Evolutionary conservation across 2,797 vertebrate species (phyloP).

Genomic region (Arctocebus calabarensis): DNA sequence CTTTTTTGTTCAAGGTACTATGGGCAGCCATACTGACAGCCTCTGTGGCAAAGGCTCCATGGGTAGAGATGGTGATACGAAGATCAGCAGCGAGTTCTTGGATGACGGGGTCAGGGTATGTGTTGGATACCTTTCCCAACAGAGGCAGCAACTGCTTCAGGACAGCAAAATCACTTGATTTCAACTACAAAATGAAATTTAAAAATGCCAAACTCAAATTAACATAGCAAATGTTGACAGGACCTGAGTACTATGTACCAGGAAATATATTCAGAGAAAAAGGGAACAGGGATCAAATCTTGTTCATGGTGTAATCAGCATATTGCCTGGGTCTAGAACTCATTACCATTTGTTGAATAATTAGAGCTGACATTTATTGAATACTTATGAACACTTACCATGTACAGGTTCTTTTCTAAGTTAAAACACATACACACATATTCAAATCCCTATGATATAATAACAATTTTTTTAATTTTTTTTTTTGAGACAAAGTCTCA

Average conservation of each 20-base stretch:
- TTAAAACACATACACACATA: not conserved
- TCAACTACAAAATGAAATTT: conserved; percentile 86
- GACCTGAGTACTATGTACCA: not conserved
- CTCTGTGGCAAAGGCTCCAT: conserved; percentile 88
- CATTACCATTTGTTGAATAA: not conserved
- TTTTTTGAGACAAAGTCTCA: not conserved
- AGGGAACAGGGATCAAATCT: not conserved
- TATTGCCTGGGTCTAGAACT: not conserved
- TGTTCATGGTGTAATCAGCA: not conserved
- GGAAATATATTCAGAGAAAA: not conserved
- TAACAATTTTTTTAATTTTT: not conserved
- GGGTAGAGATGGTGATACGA: conserved; percentile 93
- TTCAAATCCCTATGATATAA: not conserved
- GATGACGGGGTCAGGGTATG: conserved; percentile 91
- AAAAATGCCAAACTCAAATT: not conserved
- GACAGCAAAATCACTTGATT: conserved; percentile 88
- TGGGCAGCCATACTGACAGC: conserved; percentile 73
- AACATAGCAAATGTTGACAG: not conserved
- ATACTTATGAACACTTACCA: not conserved
- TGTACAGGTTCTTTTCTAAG: conserved; percentile 16
- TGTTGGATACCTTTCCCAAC: conserved; percentile 90
- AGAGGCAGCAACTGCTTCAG: conserved; percentile 90
- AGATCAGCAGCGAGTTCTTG: conserved; percentile 94
- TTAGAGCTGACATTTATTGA: conserved; percentile 26
- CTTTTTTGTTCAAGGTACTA: conserved; percentile 66